A percentile compares a stretch with the other conserved stretches of the same genome.
Conservation (phyloP, 2,888 invertebrate genomes). For the Cordilura impudica region DNA sequence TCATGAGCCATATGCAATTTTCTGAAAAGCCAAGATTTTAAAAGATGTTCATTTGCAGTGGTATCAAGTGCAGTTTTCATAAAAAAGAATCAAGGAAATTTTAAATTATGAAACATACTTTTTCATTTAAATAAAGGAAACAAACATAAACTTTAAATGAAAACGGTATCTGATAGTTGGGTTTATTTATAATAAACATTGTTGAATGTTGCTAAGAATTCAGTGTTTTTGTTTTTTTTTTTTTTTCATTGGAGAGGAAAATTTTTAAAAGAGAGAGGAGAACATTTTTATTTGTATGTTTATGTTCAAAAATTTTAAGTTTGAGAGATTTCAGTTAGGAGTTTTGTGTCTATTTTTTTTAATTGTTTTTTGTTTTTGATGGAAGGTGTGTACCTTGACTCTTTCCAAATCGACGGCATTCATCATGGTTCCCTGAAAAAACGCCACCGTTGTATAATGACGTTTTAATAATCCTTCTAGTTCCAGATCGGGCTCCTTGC, state of each 20-base stretch:
- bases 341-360: slow-evolving; percentile 10
- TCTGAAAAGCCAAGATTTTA: slow-evolving; percentile 46
- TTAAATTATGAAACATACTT: slow-evolving; percentile 2
- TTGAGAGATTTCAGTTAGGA: background rate
- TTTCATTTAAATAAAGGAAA: too few species aligned
- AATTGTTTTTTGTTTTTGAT: background rate
- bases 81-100: background rate
- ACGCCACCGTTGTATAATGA: slow-evolving; percentile 99
- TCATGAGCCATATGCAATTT: slow-evolving; percentile 51
- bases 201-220: slow-evolving; percentile 44
- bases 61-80: slow-evolving; percentile 36
- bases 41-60: slow-evolving; percentile 28
- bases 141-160: background rate
- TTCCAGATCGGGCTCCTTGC: slow-evolving; percentile 99
- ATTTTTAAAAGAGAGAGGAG: background rate
- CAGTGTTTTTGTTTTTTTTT: background rate
- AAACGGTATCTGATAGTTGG: background rate
- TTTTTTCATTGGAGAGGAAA: background rate
- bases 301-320: slow-evolving; percentile 1
- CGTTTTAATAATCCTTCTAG: slow-evolving; percentile 99
- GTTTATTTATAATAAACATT: background rate
- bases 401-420: slow-evolving; percentile 99
- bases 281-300: slow-evolving; percentile 3
- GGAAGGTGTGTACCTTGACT: slow-evolving; percentile 92
- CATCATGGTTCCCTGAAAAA: slow-evolving; percentile 99